Conservation (phyloP, 2,113 vertebrate species). For the Siniperca chuatsi region DNA sequence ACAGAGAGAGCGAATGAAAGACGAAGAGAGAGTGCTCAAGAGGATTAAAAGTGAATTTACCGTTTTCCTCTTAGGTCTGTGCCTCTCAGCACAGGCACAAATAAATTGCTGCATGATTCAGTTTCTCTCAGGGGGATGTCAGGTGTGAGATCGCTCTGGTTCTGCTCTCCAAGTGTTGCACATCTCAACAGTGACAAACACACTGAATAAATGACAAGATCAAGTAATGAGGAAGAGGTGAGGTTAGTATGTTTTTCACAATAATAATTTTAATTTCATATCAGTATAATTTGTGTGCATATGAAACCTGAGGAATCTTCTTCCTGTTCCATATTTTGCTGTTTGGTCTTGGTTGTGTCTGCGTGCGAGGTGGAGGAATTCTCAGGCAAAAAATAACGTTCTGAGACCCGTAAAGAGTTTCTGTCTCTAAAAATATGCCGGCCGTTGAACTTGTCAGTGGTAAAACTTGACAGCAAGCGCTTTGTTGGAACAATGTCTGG, state of each 20-base stretch:
- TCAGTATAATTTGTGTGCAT: neutral
- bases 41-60: constrained; percentile 15
- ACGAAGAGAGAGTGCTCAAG: neutral
- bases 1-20: neutral
- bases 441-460: constrained; percentile 7
- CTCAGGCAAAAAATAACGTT: constrained; percentile 30
- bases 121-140: constrained; percentile 8
- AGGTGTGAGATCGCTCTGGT: neutral
- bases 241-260: neutral
- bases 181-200: constrained; percentile 21
- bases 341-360: constrained; percentile 1
- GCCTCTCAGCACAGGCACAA: constrained; percentile 41
- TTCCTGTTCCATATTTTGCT: constrained; percentile 1
- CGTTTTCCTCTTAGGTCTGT: constrained; percentile 27
- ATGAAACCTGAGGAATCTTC: constrained; percentile 31
- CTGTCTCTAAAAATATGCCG: constrained; percentile 30
- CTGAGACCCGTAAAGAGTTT: constrained; percentile 20
- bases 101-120: neutral
- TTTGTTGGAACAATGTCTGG: constrained; percentile 53
- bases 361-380: neutral
- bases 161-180: constrained; percentile 29
- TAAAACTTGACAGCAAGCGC: constrained; percentile 30
- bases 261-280: neutral
- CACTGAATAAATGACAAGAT: constrained; percentile 42
- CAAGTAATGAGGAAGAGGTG: neutral